Evolutionary conservation across 2,113 vertebrate genomes (phyloP), one percentile per base, ranked within the genome.

Genomic region (Hemiscyllium ocellatum): DNA sequence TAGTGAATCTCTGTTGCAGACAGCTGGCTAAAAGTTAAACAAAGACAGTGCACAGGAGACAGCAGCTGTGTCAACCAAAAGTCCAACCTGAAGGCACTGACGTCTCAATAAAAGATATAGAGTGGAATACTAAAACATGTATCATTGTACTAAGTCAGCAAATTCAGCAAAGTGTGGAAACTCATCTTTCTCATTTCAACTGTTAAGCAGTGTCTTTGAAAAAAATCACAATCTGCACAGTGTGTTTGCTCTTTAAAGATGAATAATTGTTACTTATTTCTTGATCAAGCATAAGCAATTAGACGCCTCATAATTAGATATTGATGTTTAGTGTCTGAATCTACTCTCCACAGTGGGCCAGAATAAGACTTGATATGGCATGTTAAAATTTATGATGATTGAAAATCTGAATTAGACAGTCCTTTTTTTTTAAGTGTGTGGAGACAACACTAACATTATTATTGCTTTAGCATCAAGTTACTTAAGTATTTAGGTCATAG

Each of bases 11-110:
- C 94, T 72, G 68, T 15, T 76, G 22, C 42, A 95, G 69, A 95
- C 94, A 95, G 94, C 94, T 95, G 69, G 94, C 69, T 33, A 95
- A 76, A 95, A 95, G 52, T 95, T 95, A 72, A 95, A 95, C 42
- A 50, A 95, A 72, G 47, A 29, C 68, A 70, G 70, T 72, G 68
- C 42, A 95, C n/a, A 70, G 42, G 37, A 95, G 47, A 72, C 68
- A 72, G 94, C 94, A 95, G 68, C 68, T 72, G 94, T 95, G 68
- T 95, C 94, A 72, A 95, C 42, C 42, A 95, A 37, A 95, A 95
- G 19, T 52, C 37, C 61, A 72, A 47, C 94, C 94, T 72, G 69
- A 72, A 52, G 69, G 33, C 26, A 93, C 20, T 93, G 89, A 68
- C 8, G 22, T 93, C 61, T 93, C 89, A 93, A 93, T 93, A 93